Percentiles rank a stretch among this genome's conserved stretches.
Evolutionary conservation across 1,140 invertebrate species (phyloP).

Genomic region (Prorops nasuta): DNA sequence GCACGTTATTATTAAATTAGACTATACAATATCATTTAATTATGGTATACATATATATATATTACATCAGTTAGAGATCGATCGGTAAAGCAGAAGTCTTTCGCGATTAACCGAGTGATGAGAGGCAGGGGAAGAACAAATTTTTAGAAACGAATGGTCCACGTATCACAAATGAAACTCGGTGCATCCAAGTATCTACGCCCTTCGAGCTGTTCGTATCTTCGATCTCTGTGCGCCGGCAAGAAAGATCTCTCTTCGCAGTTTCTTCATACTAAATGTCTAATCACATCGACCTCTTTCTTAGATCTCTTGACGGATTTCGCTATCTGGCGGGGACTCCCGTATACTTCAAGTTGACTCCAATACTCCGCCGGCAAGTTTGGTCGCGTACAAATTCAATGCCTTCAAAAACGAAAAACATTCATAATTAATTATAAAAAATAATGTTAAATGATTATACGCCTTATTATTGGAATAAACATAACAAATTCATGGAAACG

Average conservation of each 20-base stretch:
- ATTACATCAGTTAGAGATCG: no score
- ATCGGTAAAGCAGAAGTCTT: no score
- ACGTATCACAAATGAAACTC: slow-evolving; percentile 18
- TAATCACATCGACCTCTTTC: slow-evolving; percentile 16
- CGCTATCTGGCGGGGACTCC: not conserved
- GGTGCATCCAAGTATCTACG: not conserved
- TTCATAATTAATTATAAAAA: no score
- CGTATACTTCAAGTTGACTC: slow-evolving; percentile 56
- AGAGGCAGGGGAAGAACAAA: no score
- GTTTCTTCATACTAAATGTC: no score
- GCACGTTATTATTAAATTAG: not conserved
- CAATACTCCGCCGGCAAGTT: slow-evolving; percentile 64
- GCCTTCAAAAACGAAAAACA: slow-evolving; percentile 41
- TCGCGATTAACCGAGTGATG: no score
- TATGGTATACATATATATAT: slow-evolving; percentile 9
- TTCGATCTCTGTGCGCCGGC: not conserved
- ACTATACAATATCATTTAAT: slow-evolving; percentile 1
- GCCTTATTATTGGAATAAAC: no score
- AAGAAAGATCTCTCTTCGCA: not conserved
- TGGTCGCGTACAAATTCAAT: slow-evolving; percentile 67
- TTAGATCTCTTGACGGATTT: slow-evolving; percentile 26
- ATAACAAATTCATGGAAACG: no score
- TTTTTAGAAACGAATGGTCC: slow-evolving; percentile 6
- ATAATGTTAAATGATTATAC: no score
- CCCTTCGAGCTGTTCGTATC: not conserved